These are phyloP conservation scores for Ectemnius continuus DNA, from an alignment of 2,888 invertebrate genomes.

Conservation along the genomic window DNA sequence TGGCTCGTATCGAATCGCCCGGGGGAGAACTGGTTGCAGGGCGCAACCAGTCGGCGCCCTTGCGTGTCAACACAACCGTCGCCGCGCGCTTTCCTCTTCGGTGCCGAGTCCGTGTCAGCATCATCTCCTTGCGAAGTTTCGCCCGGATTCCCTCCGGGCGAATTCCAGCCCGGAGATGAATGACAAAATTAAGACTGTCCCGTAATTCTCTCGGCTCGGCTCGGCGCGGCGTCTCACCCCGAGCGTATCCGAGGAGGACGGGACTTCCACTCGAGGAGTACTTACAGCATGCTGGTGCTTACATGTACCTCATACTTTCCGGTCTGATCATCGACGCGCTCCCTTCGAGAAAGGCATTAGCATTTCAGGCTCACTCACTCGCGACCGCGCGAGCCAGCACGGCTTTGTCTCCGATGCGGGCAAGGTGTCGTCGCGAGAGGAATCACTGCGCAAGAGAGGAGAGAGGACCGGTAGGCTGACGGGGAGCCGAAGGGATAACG, in stretches of 20 bases:
- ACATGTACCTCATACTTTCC: background rate
- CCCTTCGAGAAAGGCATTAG: conserved; percentile 58
- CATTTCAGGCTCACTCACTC: conserved; percentile 58
- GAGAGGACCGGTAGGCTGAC: conserved; percentile 11
- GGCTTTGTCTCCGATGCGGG: conserved; percentile 58
- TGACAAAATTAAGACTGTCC: conserved; percentile 62
- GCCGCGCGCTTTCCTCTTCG: conserved; percentile 5
- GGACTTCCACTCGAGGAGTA: too few species aligned
- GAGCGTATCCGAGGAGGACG: too few species aligned
- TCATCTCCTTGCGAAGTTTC: background rate
- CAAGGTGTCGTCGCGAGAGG: conserved; percentile 62
- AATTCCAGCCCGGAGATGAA: conserved; percentile 41
- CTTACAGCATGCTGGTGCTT: too few species aligned
- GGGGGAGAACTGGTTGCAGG: conserved; percentile 46
- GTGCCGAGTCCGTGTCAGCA: conserved; percentile 15
- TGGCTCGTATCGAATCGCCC: conserved; percentile 44
- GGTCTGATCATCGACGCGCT: conserved; percentile 27
- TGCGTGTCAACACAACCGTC: conserved; percentile 45
- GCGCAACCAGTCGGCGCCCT: conserved; percentile 40
- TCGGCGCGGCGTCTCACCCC: too few species aligned
- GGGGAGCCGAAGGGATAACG: conserved; percentile 60
- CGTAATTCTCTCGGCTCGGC: conserved; percentile 43
- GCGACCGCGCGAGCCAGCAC: conserved; percentile 59
- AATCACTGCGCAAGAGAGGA: conserved; percentile 34
- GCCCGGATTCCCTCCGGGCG: conserved; percentile 19